Evolutionary conservation across 2,113 vertebrate species (phyloP), one percentile per base, ranked within the genome.

Genomic region (Nerophis ophidion): DNA sequence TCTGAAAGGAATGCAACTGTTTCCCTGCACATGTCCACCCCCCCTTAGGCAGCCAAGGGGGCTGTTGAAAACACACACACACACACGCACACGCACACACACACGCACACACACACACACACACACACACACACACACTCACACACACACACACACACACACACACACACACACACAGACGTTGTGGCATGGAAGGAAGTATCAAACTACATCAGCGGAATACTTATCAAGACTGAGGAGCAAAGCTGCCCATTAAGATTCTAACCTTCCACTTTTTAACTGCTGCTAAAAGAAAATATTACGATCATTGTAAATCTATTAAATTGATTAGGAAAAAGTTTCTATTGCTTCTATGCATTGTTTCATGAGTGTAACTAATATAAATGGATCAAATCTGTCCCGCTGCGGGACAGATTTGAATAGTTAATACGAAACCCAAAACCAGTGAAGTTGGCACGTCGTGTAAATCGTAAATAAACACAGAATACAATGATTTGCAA

Each of bases 1-100:
- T 87, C 84, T 87, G 76, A 86, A 86, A 79, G 84, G 86, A 87
- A 86, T 87, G 84, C 82, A 82, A 86, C 81, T 77, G 81, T 87
- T 86, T 78, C 80, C 81, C 74, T 85, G 83, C 83, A 82, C 81
- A 86, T 83, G 81, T 85, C 75, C 77, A 74, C 66, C 80, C 77
- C 69, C 80, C 72, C 67, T 76, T 54, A 53, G 70, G 76, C 72
- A 59, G 77, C 73, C 64, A 79, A 65, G 74, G 74, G 75, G 72
- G 71, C 76, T 66, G 81, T 62, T 83, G 79, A 84, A 85, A 81
- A 81, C 77, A 80, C 76, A 84, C 76, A 81, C 68, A 68, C 75
- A 82, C 69, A 61, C 80, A 71, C 68, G n/a, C n/a, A n/a, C n/a
- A n/a, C n/a, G n/a, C n/a, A n/a, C n/a, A n/a, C n/a, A 70, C 26